phyloP scores from a whole-genome alignment of 1,140 invertebrate genomes.

The Atta cephalotes region DNA sequence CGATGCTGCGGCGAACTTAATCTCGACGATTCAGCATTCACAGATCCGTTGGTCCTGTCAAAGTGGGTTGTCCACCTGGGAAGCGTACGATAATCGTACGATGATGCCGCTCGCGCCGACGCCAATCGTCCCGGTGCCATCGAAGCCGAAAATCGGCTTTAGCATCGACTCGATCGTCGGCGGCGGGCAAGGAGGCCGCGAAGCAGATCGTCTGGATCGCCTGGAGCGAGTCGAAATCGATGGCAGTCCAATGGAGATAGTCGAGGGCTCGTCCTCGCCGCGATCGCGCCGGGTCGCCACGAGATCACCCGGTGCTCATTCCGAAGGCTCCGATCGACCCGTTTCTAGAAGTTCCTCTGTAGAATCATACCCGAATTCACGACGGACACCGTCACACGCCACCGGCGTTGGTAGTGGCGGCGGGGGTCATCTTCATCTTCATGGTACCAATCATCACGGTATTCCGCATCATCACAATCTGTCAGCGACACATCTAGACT shows the following conservation, averaged over 20 bases:
- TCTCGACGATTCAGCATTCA: background rate
- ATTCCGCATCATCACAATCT: slow-evolving; percentile 72
- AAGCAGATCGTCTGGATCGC: slow-evolving; percentile 72
- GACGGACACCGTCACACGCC: slow-evolving; percentile 74
- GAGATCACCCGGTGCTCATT: slow-evolving; percentile 82
- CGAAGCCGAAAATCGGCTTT: slow-evolving; percentile 97
- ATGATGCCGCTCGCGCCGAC: slow-evolving; percentile 97
- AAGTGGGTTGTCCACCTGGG: slow-evolving; percentile 58
- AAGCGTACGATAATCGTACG: slow-evolving; percentile 83
- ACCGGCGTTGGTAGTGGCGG: background rate
- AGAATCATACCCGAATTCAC: slow-evolving; percentile 81
- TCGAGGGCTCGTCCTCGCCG: slow-evolving; percentile 84
- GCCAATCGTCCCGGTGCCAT: slow-evolving; percentile 92
- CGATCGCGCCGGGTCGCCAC: slow-evolving; percentile 70
- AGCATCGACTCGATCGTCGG: slow-evolving; percentile 98
- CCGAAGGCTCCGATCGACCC: slow-evolving; percentile 82
- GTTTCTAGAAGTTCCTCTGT: slow-evolving; percentile 82
- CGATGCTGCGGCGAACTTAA: slow-evolving; percentile 65
- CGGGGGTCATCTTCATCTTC: slow-evolving; percentile 71
- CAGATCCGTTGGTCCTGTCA: slow-evolving; percentile 4
- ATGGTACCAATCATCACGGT: slow-evolving; percentile 70
- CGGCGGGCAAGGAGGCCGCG: slow-evolving; percentile 81
- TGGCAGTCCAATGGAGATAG: slow-evolving; percentile 80
- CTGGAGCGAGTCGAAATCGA: slow-evolving; percentile 81
- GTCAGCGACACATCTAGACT: slow-evolving; percentile 76